Conservation (phyloP, 2,888 invertebrate species). For the Meta bourneti region DNA sequence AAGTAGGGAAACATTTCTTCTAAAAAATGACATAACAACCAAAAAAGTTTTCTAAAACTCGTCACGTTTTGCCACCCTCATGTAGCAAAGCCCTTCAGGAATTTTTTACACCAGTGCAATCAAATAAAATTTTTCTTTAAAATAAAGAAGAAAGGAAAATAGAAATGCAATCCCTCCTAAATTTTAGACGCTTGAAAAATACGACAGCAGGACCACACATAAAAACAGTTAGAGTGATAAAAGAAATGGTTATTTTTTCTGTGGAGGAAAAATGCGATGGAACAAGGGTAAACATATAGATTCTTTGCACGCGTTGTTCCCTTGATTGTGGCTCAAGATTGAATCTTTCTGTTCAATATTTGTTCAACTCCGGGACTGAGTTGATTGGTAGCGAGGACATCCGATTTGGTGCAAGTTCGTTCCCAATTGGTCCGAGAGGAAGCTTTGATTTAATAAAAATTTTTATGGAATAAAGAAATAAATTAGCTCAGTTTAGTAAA, state of each 20-base stretch:
- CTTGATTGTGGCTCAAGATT: not conserved
- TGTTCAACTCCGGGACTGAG: not conserved
- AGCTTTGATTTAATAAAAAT: no score
- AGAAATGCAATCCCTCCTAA: not conserved
- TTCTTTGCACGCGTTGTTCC: not conserved
- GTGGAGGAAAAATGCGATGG: not conserved
- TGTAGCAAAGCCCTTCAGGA: not conserved
- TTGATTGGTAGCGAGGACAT: not conserved
- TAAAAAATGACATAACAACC: not conserved
- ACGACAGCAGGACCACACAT: conserved; percentile 15
- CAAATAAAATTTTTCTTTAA: not conserved
- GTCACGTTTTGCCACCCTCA: not conserved
- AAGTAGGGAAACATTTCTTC: not conserved
- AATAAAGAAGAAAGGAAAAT: not conserved
- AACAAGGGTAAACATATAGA: conserved; percentile 26
- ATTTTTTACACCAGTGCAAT: not conserved
- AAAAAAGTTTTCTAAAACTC: not conserved
- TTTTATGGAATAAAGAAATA: no score
- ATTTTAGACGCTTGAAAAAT: not conserved
- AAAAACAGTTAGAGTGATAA: conserved; percentile 38
- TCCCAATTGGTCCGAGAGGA: no score
- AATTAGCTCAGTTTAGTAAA: no score
- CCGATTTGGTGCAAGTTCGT: no score
- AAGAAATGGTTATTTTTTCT: not conserved
- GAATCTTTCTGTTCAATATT: conserved; percentile 24